Conservation (phyloP, 2,888 invertebrate species). For the Apodemia mormo region DNA sequence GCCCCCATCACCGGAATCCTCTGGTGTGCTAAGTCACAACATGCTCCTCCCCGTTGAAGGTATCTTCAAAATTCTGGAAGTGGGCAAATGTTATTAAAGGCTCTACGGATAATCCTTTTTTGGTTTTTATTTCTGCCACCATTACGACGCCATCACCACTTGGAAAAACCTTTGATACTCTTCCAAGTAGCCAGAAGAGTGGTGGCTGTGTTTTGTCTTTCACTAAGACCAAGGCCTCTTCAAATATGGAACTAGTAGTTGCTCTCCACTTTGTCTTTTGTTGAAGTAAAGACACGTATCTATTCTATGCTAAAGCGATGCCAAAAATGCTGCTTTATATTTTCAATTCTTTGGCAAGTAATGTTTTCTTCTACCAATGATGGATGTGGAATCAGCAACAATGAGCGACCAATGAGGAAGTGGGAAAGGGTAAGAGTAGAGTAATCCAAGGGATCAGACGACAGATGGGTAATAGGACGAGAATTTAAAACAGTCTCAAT, state of each 20-base stretch:
- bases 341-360: background rate
- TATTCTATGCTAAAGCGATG: background rate
- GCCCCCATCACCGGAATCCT: too few species aligned
- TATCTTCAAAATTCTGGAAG: conserved; percentile 7
- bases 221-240: conserved; percentile 30
- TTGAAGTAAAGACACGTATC: conserved; percentile 12
- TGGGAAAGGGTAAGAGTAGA: conserved; percentile 1
- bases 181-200: conserved; percentile 32
- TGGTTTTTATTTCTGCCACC: conserved; percentile 20
- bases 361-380: too few species aligned
- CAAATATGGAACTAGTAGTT: conserved; percentile 18
- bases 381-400: conserved; percentile 25
- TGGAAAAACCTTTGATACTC: conserved; percentile 22
- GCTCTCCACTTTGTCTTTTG: conserved; percentile 24
- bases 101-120: conserved; percentile 13
- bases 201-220: conserved; percentile 31
- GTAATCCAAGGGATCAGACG: conserved; percentile 31
- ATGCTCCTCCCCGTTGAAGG: conserved; percentile 15
- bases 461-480: conserved; percentile 31
- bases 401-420: background rate
- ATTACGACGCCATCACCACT: conserved; percentile 28
- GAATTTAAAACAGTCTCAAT: too few species aligned
- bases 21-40: background rate
- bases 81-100: conserved; percentile 10
- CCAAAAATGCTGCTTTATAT: conserved; percentile 14